Evolutionary conservation across 1,140 invertebrate genomes (phyloP).

Genomic region (Polypedilum vanderplanki): DNA sequence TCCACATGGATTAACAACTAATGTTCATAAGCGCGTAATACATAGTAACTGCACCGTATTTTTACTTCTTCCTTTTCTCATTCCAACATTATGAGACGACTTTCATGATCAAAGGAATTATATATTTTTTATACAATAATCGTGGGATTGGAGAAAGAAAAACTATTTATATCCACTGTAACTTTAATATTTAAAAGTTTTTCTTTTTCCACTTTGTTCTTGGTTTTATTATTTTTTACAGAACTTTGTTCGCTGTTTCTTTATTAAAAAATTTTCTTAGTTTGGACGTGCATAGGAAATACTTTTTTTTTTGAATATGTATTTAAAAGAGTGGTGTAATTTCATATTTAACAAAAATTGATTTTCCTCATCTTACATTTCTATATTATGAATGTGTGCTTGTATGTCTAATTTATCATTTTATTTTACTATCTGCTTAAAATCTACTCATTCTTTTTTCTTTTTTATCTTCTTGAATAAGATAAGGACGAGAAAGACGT

Average conservation of each 20-base stretch:
- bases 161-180: not conserved
- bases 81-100: not conserved
- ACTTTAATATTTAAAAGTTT: not conserved
- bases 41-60: constrained; percentile 10
- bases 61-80: not conserved
- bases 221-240: not conserved
- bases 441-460: not conserved
- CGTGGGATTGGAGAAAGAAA: not conserved
- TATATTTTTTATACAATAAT: constrained; percentile 7
- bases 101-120: constrained; percentile 13
- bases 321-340: no score
- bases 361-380: no score
- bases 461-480: not conserved
- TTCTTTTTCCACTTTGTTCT: not conserved
- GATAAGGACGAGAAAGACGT: not conserved
- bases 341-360: no score
- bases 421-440: not conserved
- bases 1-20: constrained; percentile 18
- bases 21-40: constrained; percentile 7
- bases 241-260: not conserved
- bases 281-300: constrained; percentile 11
- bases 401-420: not conserved
- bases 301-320: not conserved
- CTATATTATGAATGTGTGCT: no score
- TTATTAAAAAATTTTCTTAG: not conserved